Conservation (phyloP, 2,888 invertebrate species). For the Caenorhabditis parvicauda region DNA sequence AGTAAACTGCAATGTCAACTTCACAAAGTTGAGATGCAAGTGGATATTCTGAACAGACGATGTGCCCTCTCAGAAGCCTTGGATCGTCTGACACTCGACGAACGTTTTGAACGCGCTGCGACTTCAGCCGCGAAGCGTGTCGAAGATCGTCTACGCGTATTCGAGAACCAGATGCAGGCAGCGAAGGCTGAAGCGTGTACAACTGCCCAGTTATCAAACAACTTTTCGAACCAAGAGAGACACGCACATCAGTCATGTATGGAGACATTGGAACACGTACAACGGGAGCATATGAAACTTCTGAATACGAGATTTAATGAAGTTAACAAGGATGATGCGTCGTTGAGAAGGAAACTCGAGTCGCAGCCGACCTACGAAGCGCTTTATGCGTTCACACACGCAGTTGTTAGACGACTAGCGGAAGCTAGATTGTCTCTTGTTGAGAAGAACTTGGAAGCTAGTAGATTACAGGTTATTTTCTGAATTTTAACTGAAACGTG, state of each 20-base stretch:
- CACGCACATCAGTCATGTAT: constrained; percentile 48
- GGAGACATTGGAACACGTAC: constrained; percentile 58
- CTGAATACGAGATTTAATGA: constrained; percentile 29
- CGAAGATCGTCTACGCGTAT: constrained; percentile 43
- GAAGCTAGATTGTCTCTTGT: constrained; percentile 39
- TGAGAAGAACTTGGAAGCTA: constrained; percentile 45
- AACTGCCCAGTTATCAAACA: constrained; percentile 48
- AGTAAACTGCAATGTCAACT: constrained; percentile 46
- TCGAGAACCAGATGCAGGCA: constrained; percentile 44
- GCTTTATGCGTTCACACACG: constrained; percentile 57
- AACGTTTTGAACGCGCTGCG: constrained; percentile 33
- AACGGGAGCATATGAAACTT: constrained; percentile 54
- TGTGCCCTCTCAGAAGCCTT: constrained; percentile 47
- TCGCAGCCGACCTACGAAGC: constrained; percentile 58
- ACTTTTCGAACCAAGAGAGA: constrained; percentile 41
- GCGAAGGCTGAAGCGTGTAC: constrained; percentile 42
- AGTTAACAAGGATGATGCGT: constrained; percentile 14
- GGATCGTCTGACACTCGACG: constrained; percentile 44
- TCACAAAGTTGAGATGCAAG: constrained; percentile 45
- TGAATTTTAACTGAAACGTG: too few species aligned
- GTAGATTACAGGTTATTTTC: constrained; percentile 17
- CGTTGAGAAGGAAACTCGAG: constrained; percentile 42
- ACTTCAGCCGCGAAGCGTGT: constrained; percentile 31
- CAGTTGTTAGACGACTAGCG: constrained; percentile 45
- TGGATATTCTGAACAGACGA: constrained; percentile 30